Evolutionary conservation across 2,113 vertebrate species (phyloP).

Genomic region (Tauraco erythrolophus): DNA sequence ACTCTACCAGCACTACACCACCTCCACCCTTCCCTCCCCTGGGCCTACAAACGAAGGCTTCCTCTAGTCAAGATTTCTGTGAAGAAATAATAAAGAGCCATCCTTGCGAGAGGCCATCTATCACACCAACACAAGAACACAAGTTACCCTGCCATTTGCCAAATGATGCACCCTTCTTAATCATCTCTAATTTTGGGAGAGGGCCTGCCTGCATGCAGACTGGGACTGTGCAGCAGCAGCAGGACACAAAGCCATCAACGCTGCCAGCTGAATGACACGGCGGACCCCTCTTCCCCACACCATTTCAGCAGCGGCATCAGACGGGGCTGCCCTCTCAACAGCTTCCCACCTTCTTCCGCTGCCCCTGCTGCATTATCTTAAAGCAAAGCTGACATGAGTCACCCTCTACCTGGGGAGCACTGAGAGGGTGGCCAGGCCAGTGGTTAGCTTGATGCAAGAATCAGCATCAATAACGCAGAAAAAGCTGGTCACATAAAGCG

Average conservation of each 20-base stretch:
- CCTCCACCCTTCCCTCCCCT: neutral
- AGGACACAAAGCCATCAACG: neutral
- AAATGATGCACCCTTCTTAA: neutral
- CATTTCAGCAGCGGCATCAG: neutral
- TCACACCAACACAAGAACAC: neutral
- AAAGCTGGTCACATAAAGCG: neutral
- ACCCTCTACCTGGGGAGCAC: accelerated
- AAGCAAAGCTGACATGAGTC: neutral
- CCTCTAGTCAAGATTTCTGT: neutral
- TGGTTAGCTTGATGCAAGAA: accelerated
- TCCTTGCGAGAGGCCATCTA: neutral
- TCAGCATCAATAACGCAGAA: neutral
- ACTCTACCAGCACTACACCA: neutral
- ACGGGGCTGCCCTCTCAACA: neutral
- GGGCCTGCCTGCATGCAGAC: neutral
- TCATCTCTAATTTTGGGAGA: neutral
- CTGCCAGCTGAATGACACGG: accelerated
- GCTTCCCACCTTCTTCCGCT: neutral
- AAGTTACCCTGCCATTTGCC: neutral
- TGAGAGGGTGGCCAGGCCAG: neutral
- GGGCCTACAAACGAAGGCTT: neutral
- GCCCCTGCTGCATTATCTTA: neutral
- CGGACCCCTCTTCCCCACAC: neutral
- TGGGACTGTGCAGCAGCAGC: accelerated
- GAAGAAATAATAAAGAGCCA: neutral